Evolutionary conservation across 2,888 invertebrate genomes (phyloP).

Genomic region (Iselma pallidipennis): DNA sequence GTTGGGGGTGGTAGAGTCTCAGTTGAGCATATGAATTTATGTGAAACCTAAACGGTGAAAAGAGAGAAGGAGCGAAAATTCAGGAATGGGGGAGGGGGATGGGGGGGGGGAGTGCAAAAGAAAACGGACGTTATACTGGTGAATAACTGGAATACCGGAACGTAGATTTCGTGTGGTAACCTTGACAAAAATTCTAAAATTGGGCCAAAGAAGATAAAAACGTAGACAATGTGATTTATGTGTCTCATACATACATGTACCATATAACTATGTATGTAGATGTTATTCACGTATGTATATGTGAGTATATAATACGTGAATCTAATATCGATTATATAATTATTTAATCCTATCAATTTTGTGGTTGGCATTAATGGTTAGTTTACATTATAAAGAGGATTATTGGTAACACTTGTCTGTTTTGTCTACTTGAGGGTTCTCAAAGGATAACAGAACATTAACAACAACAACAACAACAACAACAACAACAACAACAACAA

Average conservation of each 20-base stretch:
- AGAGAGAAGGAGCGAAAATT: too few species aligned
- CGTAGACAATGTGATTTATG: background rate
- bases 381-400: background rate
- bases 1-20: too few species aligned
- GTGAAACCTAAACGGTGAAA: too few species aligned
- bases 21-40: too few species aligned
- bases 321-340: background rate
- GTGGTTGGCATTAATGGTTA: background rate
- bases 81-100: too few species aligned
- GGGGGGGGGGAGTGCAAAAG: background rate
- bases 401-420: too few species aligned
- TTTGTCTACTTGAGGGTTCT: background rate
- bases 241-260: background rate
- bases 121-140: background rate
- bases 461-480: too few species aligned
- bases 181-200: background rate
- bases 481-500: too few species aligned
- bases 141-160: background rate
- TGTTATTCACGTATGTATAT: background rate
- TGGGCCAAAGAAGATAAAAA: background rate
- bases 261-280: background rate
- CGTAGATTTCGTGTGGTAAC: background rate
- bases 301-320: background rate
- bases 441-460: too few species aligned
- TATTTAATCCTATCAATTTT: background rate